Base-by-base conservation (phyloP, 2,888 invertebrate genomes). In the Coleophora flavipennella region DNA sequence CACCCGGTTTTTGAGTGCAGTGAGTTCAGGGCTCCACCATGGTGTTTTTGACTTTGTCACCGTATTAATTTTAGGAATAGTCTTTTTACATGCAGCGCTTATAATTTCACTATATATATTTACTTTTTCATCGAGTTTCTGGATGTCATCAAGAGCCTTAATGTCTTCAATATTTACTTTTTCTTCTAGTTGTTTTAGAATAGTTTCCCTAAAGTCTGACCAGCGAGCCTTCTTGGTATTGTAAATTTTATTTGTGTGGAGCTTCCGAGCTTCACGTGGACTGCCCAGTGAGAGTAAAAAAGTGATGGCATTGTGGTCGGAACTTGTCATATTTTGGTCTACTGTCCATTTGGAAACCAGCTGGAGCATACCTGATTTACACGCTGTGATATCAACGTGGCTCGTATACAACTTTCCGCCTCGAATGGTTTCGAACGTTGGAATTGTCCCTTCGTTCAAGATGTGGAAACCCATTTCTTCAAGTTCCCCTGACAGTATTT, bases 391-490 rank as follows among this genome's bases (percentile, higher is more conserved):
- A 31, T 57, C 57, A 0, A 58, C 52, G 10, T 28, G 28, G 36
- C 55, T 59, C 4, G 13, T 31, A 32, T 37, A 51, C 1, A 1
- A 2, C 13, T 26, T 42, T 0, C 36, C 34, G 0, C 50, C 48
- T 14, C 55, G 42, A 1, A 50, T 14, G 0, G 52, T 53, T 14
- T 52, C 43, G 35, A 55, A 59, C 0, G 57, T 57, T 1, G 59
- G 57, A 0, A 31, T 46, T 1, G 42, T 26, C 1, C 56, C 55
- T 0, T 10, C 32, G 39, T 61, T 59, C 0, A 58, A 42, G 6
- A 55, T 36, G 14, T 57, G 44, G 11, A 54, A 11, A n/a, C 31
- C 33, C 13, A 43, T 20, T 3, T 55, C 48, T 0, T 46, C 36
- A 0, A 55, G 25, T 2, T 39, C 8, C 0, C 40, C 41, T 2